Percentiles rank a stretch among this genome's conserved stretches.
Conservation (phyloP, 2,888 invertebrate genomes). For the Cyrtodaria siliqua region DNA sequence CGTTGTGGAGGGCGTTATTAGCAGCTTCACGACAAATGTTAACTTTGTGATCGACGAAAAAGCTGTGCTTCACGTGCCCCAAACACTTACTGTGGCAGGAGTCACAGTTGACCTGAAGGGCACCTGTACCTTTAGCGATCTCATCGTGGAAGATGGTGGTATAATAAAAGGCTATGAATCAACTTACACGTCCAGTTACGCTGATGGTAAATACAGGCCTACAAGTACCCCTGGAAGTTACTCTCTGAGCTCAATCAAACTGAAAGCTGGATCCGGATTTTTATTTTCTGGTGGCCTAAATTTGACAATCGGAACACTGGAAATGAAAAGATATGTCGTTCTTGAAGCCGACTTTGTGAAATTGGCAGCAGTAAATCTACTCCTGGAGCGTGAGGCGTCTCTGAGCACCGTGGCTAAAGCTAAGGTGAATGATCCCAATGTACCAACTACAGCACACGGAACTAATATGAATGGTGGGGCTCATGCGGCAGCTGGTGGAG, state of each 20-base stretch:
- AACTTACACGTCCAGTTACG: constrained; percentile 69
- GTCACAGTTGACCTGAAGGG: constrained; percentile 67
- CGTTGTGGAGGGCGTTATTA: constrained; percentile 66
- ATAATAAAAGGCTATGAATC: constrained; percentile 61
- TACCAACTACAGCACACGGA: constrained; percentile 59
- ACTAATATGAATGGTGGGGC: constrained; percentile 66
- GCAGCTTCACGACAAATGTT: constrained; percentile 62
- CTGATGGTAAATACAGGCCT: constrained; percentile 62
- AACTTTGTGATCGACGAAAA: constrained; percentile 67
- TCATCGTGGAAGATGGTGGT: constrained; percentile 72
- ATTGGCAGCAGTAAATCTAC: constrained; percentile 63
- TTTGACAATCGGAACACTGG: constrained; percentile 65
- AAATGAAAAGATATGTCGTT: constrained; percentile 73
- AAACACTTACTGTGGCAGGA: constrained; percentile 71
- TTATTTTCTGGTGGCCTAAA: constrained; percentile 61
- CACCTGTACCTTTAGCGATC: constrained; percentile 72
- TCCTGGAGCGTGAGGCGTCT: constrained; percentile 73
- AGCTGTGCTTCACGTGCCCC: constrained; percentile 72
- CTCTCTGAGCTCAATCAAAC: constrained; percentile 58
- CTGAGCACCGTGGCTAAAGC: constrained; percentile 68
- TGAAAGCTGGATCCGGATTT: constrained; percentile 71
- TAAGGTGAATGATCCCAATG: constrained; percentile 21
- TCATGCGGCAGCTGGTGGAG: constrained; percentile 73
- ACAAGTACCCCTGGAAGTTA: constrained; percentile 67
- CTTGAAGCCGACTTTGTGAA: constrained; percentile 68